phyloP scores from a whole-genome alignment of 2,797 vertebrate species.

The Enteromius unitaeniatus region DNA sequence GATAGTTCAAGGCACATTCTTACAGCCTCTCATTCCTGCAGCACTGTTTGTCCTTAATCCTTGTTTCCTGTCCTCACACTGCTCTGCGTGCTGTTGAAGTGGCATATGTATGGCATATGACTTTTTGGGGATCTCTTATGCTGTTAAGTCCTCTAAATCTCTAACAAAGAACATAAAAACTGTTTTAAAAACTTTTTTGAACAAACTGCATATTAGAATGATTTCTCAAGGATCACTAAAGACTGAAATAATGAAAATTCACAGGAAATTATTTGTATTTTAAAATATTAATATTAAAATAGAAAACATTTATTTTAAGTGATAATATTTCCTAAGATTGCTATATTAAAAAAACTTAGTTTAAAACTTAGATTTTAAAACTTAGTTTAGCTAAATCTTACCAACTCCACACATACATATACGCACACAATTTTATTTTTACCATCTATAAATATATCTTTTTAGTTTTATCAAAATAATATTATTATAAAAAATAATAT shows the following conservation, averaged over 20 bases:
- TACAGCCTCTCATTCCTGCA: constrained; percentile 53
- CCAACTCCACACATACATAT: no score
- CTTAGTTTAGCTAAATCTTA: not conserved
- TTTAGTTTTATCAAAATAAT: not conserved
- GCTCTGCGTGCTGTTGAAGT: not conserved
- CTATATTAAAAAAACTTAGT: not conserved
- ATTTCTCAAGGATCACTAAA: not conserved
- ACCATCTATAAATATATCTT: not conserved
- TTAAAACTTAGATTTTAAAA: not conserved
- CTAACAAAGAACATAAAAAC: not conserved
- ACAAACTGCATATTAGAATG: not conserved
- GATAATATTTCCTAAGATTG: not conserved
- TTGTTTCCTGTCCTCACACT: not conserved
- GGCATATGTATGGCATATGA: not conserved
- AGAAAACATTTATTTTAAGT: not conserved
- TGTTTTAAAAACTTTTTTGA: no score
- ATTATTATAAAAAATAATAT: no score
- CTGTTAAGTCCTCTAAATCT: not conserved
- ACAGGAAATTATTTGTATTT: not conserved
- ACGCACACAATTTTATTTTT: not conserved
- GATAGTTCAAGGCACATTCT: constrained; percentile 58
- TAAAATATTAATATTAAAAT: not conserved
- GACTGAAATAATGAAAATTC: not conserved
- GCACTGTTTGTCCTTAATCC: constrained; percentile 31
- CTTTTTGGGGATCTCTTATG: not conserved